Evolutionary conservation across 2,888 invertebrate species (phyloP).

Genomic region (Clunio marinus): DNA sequence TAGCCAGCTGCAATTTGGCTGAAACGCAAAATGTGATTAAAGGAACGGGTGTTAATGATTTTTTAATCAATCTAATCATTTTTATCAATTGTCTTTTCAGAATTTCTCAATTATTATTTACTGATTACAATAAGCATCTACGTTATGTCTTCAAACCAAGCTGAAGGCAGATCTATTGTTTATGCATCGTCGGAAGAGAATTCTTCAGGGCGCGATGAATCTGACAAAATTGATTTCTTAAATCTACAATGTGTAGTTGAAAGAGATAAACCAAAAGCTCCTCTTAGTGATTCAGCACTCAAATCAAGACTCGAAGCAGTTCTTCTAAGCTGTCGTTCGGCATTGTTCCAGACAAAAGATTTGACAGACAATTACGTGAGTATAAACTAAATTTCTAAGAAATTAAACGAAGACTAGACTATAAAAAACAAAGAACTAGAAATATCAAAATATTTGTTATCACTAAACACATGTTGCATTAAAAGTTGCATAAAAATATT

Average conservation of each 20-base stretch:
- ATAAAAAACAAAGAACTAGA: not conserved
- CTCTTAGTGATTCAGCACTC: not conserved
- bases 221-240: constrained; percentile 8
- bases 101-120: not conserved
- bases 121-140: not conserved
- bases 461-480: too few species aligned
- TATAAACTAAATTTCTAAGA: not conserved
- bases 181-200: not conserved
- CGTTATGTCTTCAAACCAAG: not conserved
- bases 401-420: not conserved
- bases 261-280: not conserved
- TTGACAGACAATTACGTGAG: constrained; percentile 18
- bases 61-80: not conserved
- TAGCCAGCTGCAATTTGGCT: too few species aligned
- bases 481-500: too few species aligned
- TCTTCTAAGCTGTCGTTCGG: not conserved
- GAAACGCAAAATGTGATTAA: too few species aligned
- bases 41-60: not conserved
- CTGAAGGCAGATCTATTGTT: not conserved
- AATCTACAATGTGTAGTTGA: not conserved
- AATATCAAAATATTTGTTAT: too few species aligned
- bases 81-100: not conserved
- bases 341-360: constrained; percentile 6
- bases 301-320: not conserved
- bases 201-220: not conserved